phyloP scores from a whole-genome alignment of 2,888 invertebrate genomes.

The Gnatocerus cornutus region DNA sequence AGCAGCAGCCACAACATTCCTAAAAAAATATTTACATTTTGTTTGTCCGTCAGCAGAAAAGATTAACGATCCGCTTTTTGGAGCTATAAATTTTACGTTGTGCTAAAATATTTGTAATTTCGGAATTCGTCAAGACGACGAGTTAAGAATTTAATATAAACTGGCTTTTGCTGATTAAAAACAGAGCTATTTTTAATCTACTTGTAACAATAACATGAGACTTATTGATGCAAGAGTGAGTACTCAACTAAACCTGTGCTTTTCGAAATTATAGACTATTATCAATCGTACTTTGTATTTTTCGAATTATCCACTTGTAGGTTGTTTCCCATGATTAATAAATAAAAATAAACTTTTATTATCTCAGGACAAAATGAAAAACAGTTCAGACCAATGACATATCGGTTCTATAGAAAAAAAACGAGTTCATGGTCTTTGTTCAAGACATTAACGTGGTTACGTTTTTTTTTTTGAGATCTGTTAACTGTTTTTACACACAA shows the following conservation, averaged over 20 bases:
- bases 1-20: too few relatives aligned
- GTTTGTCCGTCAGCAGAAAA: neutral
- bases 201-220: neutral
- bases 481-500: neutral
- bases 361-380: too few relatives aligned
- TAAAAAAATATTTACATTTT: neutral
- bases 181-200: too few relatives aligned
- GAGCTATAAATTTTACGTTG: slow-evolving; percentile 1
- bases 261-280: neutral
- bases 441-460: neutral
- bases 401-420: neutral
- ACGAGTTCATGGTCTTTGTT: slow-evolving; percentile 7
- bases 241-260: too few relatives aligned
- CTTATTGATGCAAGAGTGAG: neutral
- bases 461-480: neutral
- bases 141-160: neutral
- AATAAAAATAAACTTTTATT: too few relatives aligned
- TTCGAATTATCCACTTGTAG: too few relatives aligned
- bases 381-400: too few relatives aligned
- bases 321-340: too few relatives aligned
- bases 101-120: slow-evolving; percentile 5
- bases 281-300: too few relatives aligned
- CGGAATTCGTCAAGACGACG: neutral
- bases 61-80: neutral
- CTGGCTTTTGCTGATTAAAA: neutral